Conservation (phyloP, 2,888 invertebrate genomes). For the Sinodicranocentrus sp. region DNA sequence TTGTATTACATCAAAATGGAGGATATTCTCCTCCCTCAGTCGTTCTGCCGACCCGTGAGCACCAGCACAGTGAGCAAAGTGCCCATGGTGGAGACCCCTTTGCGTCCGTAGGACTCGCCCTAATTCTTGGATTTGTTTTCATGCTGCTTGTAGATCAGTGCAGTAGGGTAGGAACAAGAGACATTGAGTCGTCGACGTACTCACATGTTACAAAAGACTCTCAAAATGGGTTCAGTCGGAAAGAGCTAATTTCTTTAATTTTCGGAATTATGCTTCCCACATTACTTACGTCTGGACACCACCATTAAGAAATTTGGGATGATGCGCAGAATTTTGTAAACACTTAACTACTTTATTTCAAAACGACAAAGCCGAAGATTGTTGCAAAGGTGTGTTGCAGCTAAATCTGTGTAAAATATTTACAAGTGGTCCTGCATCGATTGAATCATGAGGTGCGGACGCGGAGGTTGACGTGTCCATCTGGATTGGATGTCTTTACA, state of each 20-base stretch:
- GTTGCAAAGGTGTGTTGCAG: too few species aligned
- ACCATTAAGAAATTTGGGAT: too few species aligned
- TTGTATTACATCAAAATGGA: conserved; percentile 38
- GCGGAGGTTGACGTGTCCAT: too few species aligned
- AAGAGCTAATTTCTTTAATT: conserved; percentile 90
- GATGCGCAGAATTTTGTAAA: too few species aligned
- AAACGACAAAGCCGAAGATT: too few species aligned
- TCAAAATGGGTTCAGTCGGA: conserved; percentile 83
- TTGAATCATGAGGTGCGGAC: too few species aligned
- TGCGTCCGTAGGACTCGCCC: conserved; percentile 92
- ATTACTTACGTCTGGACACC: conserved; percentile 93
- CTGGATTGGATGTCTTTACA: too few species aligned
- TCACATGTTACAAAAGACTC: conserved; percentile 81
- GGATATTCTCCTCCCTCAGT: conserved; percentile 35
- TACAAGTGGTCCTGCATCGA: too few species aligned
- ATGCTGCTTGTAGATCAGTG: conserved; percentile 98
- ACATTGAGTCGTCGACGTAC: conserved; percentile 67
- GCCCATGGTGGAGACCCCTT: conserved; percentile 84
- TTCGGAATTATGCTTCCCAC: conserved; percentile 93
- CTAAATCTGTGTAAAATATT: too few species aligned
- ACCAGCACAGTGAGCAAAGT: conserved; percentile 1
- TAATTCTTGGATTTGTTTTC: conserved; percentile 97
- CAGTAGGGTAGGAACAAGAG: conserved; percentile 80
- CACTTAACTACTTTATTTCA: too few species aligned
- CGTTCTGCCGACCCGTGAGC: conserved; percentile 25